Percentiles rank a stretch among this genome's conserved stretches.
Evolutionary conservation across 1,140 invertebrate genomes (phyloP).

Genomic region (Dreissena polymorpha): DNA sequence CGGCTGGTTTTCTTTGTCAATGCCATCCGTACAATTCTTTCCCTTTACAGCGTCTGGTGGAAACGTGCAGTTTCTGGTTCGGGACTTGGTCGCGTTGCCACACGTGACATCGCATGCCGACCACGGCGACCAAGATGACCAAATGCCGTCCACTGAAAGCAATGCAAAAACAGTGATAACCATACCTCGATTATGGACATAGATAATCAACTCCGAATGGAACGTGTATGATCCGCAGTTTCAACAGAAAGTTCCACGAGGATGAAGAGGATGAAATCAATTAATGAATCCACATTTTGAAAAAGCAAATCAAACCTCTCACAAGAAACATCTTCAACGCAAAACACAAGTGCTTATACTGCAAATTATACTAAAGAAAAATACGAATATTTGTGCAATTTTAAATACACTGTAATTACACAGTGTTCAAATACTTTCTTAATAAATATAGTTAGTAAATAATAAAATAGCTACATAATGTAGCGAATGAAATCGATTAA

Average conservation of each 20-base stretch:
- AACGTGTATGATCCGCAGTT: background rate
- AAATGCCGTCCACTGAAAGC: background rate
- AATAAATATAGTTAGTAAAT: too few species aligned
- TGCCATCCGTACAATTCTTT: constrained; percentile 56
- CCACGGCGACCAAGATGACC: constrained; percentile 48
- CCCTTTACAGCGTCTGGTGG: constrained; percentile 61
- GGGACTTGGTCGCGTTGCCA: constrained; percentile 22
- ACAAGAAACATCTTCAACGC: too few species aligned
- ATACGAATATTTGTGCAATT: background rate
- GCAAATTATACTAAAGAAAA: background rate
- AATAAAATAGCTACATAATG: too few species aligned
- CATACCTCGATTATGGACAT: background rate
- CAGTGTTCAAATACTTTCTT: background rate
- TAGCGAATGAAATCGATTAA: too few species aligned
- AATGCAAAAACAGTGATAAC: constrained; percentile 47
- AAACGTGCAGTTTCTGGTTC: constrained; percentile 13
- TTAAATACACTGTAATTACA: background rate
- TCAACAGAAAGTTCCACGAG: background rate
- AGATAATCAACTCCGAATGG: background rate
- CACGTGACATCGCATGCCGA: too few species aligned
- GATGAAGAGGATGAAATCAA: background rate
- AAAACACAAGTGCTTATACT: background rate
- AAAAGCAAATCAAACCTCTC: too few species aligned
- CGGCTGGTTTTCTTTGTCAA: background rate
- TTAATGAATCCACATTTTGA: too few species aligned